These are phyloP conservation scores for Cyprinus carpio DNA, from an alignment of 2,113 vertebrate genomes.

Conservation along the genomic window DNA sequence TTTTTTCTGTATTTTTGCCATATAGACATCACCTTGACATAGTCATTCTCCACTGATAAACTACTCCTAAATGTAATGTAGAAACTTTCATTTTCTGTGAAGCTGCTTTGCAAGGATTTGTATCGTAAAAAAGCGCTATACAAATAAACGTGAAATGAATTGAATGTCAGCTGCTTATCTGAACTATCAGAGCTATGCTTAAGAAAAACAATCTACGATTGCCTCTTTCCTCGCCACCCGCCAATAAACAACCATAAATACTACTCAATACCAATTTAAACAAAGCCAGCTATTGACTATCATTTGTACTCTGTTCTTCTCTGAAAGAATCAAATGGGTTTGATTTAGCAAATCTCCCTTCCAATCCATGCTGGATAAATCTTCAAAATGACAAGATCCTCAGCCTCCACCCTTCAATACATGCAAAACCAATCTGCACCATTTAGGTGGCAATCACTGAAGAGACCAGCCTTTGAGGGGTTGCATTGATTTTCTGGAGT, in stretches of 20 bases:
- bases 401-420: not conserved
- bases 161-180: too few relatives aligned
- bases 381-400: not conserved
- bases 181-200: not conserved
- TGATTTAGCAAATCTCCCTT: conserved; percentile 2
- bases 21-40: too few relatives aligned
- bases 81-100: too few relatives aligned
- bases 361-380: conserved; percentile 3
- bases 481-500: conserved; percentile 13
- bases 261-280: conserved; percentile 14
- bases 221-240: not conserved
- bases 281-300: conserved; percentile 12
- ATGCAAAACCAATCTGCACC: conserved; percentile 8
- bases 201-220: not conserved
- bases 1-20: too few relatives aligned
- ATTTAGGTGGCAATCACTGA: not conserved
- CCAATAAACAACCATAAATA: not conserved
- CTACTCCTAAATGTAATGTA: too few relatives aligned
- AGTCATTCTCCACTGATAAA: too few relatives aligned
- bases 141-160: too few relatives aligned
- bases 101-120: too few relatives aligned
- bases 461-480: not conserved
- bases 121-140: too few relatives aligned
- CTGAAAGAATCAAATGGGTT: not conserved
- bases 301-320: not conserved